A percentile compares a stretch with the other conserved stretches of the same genome.
Conservation (phyloP, 2,888 invertebrate genomes). For the Acanthosepion pharaonis region DNA sequence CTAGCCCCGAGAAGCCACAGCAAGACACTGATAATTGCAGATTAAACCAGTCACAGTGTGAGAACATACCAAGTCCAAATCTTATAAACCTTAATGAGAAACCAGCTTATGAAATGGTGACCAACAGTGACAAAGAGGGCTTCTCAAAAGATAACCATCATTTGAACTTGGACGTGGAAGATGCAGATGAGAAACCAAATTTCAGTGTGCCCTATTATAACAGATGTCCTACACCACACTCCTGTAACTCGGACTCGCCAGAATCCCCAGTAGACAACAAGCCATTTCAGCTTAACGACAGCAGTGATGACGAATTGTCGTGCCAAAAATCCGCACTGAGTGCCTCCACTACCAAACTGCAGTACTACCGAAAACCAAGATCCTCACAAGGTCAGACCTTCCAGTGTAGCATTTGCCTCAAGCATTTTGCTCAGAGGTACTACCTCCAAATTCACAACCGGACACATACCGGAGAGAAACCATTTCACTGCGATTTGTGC, state of each 20-base stretch:
- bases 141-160: not conserved
- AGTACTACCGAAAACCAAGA: not conserved
- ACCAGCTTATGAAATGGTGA: not conserved
- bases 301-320: not conserved
- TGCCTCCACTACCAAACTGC: not conserved
- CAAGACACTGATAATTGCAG: not conserved
- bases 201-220: not conserved
- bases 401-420: conserved; percentile 35
- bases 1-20: not conserved
- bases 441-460: conserved; percentile 20
- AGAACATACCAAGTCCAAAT: not conserved
- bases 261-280: not conserved
- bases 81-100: not conserved
- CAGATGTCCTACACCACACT: not conserved
- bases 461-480: conserved; percentile 37
- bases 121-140: not conserved
- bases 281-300: not conserved
- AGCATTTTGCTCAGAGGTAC: conserved; percentile 37
- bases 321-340: not conserved
- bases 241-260: not conserved
- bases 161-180: not conserved
- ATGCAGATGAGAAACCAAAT: not conserved
- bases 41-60: not conserved
- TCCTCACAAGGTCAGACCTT: not conserved
- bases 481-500: conserved; percentile 37